These are phyloP conservation scores for Uloborus diversus DNA, from an alignment of 1,140 invertebrate species.

Conservation along the genomic window DNA sequence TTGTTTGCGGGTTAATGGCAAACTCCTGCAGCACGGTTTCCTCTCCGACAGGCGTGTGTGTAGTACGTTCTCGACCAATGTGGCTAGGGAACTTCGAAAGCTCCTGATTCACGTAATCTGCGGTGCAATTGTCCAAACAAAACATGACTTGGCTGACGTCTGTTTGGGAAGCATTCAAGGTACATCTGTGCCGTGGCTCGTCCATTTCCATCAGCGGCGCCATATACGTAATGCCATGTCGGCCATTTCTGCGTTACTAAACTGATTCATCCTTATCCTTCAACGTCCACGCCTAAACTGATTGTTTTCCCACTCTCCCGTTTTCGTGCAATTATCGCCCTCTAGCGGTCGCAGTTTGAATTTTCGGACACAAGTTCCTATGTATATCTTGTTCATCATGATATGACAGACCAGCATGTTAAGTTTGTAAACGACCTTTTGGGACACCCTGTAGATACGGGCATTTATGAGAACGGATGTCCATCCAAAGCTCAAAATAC, in stretches of 20 bases:
- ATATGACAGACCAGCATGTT: background rate
- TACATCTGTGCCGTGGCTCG: background rate
- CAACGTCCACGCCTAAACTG: background rate
- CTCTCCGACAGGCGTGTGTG: background rate
- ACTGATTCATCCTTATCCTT: background rate
- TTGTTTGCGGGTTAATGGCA: background rate
- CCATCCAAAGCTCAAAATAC: no score
- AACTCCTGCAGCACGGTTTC: background rate
- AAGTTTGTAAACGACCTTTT: background rate
- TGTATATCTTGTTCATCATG: constrained; percentile 8
- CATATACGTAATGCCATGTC: constrained; percentile 4
- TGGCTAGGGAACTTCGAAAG: background rate
- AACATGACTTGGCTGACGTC: background rate
- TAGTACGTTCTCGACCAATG: background rate
- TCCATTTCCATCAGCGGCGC: constrained; percentile 6
- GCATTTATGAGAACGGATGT: no score
- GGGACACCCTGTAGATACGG: constrained; percentile 7
- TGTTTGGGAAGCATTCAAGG: background rate
- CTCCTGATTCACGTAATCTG: background rate
- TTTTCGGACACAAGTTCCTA: no score
- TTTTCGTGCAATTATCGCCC: background rate
- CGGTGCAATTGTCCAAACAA: background rate
- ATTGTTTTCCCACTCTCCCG: background rate
- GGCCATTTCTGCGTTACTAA: background rate
- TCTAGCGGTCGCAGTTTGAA: background rate